Conservation (phyloP, 2,797 vertebrate species). For the Schizothorax lantsangensis region DNA sequence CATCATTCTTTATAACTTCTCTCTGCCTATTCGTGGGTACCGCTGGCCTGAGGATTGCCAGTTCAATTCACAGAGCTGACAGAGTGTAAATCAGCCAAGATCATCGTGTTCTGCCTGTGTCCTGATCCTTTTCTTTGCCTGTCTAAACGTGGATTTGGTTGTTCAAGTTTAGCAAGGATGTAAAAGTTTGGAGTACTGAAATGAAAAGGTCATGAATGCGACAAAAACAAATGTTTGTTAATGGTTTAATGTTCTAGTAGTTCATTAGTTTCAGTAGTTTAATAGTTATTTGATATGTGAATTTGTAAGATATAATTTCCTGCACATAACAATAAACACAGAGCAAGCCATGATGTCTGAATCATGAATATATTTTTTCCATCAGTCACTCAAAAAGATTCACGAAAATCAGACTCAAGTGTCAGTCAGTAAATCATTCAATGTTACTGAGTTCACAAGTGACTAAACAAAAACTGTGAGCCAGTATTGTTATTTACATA, state of each 20-base stretch:
- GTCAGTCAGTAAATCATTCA: not conserved
- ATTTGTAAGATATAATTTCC: not conserved
- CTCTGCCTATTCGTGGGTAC: constrained; percentile 14
- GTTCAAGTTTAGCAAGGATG: constrained; percentile 4
- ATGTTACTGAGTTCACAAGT: not conserved
- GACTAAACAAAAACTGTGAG: not conserved
- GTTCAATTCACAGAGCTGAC: constrained; percentile 41
- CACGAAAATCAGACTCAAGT: not conserved
- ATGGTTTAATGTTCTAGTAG: not conserved
- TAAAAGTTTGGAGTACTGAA: not conserved
- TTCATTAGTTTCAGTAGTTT: not conserved
- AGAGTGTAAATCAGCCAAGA: constrained; percentile 47
- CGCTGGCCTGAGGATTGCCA: constrained; percentile 41
- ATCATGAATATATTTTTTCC: not conserved
- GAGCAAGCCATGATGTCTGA: not conserved
- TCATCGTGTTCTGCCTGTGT: constrained; percentile 14
- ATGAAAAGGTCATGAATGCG: not conserved
- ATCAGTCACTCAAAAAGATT: not conserved
- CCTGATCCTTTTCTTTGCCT: constrained; percentile 14
- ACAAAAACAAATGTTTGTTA: not conserved
- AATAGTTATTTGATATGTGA: not conserved
- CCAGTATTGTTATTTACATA: not conserved
- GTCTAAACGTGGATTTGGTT: not conserved
- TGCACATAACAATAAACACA: not conserved
- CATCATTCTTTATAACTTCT: constrained; percentile 43